A percentile compares a stretch with the other conserved stretches of the same genome.
Conservation (phyloP, 2,888 invertebrate genomes). For the Lithosia quadra region DNA sequence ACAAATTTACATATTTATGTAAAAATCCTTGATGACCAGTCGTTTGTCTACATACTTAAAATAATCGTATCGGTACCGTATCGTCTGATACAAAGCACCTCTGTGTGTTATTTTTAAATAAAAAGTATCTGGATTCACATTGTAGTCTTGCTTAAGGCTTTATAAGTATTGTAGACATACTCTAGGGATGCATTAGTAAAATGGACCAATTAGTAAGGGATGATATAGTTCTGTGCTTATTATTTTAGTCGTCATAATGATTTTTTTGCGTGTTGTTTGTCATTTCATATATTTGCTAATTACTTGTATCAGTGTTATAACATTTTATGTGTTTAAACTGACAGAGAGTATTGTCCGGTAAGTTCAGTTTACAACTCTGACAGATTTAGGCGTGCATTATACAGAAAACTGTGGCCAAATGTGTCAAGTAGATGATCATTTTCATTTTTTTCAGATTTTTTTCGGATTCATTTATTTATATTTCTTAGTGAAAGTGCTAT, state of each 20-base stretch:
- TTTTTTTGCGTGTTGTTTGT: slow-evolving; percentile 31
- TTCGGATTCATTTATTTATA: too few species aligned
- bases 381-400: background rate
- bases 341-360: background rate
- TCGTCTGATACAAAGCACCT: slow-evolving; percentile 9
- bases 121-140: slow-evolving; percentile 33
- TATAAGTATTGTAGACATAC: slow-evolving; percentile 10
- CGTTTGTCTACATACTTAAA: too few species aligned
- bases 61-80: slow-evolving; percentile 3
- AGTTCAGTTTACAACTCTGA: background rate
- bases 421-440: too few species aligned
- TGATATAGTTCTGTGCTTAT: slow-evolving; percentile 5
- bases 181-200: slow-evolving; percentile 19
- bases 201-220: slow-evolving; percentile 17
- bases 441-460: too few species aligned
- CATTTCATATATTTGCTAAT: slow-evolving; percentile 11
- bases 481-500: too few species aligned
- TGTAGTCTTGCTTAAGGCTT: slow-evolving; percentile 23
- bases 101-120: slow-evolving; percentile 28
- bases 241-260: slow-evolving; percentile 24
- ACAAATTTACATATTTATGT: too few species aligned
- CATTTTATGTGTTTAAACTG: background rate
- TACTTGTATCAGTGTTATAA: background rate
- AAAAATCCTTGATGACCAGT: too few species aligned
- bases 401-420: too few species aligned